Evolutionary conservation across 1,140 invertebrate genomes (phyloP).

Genomic region (Bilobella aurantiaca): DNA sequence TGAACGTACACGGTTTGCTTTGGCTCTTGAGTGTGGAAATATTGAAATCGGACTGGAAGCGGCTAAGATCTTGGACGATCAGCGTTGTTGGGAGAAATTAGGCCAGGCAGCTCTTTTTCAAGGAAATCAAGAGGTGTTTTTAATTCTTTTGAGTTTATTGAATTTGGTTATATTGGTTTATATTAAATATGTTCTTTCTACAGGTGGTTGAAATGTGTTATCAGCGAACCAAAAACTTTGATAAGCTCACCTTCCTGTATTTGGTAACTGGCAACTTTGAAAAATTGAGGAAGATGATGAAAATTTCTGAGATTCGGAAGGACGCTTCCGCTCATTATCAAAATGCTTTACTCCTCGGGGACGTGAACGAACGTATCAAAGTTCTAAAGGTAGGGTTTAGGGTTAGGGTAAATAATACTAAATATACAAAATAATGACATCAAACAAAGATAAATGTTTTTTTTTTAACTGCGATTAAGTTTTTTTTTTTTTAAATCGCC

Average conservation of each 20-base stretch:
- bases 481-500: constrained; percentile 1
- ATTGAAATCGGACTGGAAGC: constrained; percentile 92
- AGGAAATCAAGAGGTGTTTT: constrained; percentile 77
- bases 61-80: constrained; percentile 86
- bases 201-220: constrained; percentile 94
- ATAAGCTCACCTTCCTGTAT: constrained; percentile 96
- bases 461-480: not conserved
- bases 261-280: constrained; percentile 97
- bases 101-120: constrained; percentile 87
- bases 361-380: constrained; percentile 78
- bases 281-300: constrained; percentile 97
- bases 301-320: constrained; percentile 92
- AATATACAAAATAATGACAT: no score
- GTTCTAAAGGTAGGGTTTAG: constrained; percentile 62
- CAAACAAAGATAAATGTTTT: no score
- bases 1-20: constrained; percentile 89
- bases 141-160: not conserved
- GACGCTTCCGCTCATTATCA: constrained; percentile 95
- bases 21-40: constrained; percentile 96
- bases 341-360: constrained; percentile 81
- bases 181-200: constrained; percentile 10
- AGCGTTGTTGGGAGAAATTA: constrained; percentile 90
- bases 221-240: constrained; percentile 98
- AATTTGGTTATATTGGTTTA: not conserved
- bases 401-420: constrained; percentile 3